phyloP scores from a whole-genome alignment of 2,113 vertebrate genomes.

The Hylia prasina region DNA sequence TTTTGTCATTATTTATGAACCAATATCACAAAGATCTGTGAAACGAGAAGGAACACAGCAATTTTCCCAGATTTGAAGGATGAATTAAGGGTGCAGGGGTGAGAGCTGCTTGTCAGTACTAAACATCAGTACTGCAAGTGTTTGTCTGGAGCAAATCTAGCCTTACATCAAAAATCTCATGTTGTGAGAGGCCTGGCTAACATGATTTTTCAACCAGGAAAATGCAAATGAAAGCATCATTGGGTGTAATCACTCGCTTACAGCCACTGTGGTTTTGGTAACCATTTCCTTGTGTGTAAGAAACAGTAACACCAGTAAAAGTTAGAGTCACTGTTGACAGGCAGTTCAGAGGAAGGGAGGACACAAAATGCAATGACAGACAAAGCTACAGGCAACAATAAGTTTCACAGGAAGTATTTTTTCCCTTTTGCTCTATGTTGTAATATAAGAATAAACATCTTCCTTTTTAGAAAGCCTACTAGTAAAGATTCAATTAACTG shows the following conservation, averaged over 20 bases:
- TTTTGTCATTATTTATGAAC: constrained; percentile 9
- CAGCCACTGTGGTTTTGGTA: constrained; percentile 37
- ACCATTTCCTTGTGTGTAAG: constrained; percentile 28
- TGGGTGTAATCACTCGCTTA: neutral
- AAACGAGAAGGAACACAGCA: neutral
- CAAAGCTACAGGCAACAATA: neutral
- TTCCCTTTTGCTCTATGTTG: neutral
- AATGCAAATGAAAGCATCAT: neutral
- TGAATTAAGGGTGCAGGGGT: neutral
- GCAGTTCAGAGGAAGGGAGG: neutral
- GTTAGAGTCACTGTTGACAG: neutral
- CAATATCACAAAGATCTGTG: neutral
- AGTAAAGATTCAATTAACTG: neutral
- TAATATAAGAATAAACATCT: neutral
- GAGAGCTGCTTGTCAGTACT: neutral
- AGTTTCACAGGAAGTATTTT: neutral
- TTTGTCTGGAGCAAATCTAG: neutral
- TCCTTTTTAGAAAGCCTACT: neutral
- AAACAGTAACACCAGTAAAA: neutral
- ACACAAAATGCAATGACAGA: neutral
- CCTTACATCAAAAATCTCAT: neutral
- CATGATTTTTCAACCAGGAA: neutral
- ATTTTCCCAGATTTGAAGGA: neutral
- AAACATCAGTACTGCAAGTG: neutral
- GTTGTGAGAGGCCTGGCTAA: neutral